Evolutionary conservation across 2,113 vertebrate species (phyloP).

Genomic region (Crypturellus undulatus): DNA sequence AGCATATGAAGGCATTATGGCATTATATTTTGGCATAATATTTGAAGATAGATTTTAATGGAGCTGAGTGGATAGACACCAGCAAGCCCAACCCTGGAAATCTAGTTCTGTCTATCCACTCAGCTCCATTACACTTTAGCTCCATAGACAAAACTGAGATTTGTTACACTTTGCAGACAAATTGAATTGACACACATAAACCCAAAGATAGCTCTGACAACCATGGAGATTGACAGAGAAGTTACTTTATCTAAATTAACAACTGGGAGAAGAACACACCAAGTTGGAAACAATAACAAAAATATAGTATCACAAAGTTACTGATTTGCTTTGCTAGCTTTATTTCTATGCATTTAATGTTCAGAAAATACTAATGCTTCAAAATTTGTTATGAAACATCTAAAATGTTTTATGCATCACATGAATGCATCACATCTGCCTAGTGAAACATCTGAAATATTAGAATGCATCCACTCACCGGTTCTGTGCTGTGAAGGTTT

Average conservation of each 20-base stretch:
- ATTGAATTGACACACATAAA: neutral
- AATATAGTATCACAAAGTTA: neutral
- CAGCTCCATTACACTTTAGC: neutral
- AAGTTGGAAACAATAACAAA: neutral
- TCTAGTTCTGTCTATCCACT: neutral
- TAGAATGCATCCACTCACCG: constrained; percentile 77
- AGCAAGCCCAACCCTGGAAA: neutral
- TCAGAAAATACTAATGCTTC: neutral
- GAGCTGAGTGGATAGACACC: neutral
- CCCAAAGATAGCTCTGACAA: neutral
- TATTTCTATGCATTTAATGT: neutral
- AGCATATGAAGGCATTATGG: neutral
- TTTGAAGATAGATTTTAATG: neutral
- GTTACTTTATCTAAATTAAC: neutral
- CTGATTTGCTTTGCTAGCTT: neutral
- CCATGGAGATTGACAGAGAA: neutral
- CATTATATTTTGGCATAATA: neutral
- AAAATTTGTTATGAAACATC: neutral
- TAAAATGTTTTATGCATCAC: neutral
- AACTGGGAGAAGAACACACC: neutral
- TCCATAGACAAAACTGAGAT: neutral
- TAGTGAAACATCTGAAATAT: neutral
- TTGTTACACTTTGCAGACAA: neutral
- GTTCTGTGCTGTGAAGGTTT: constrained; percentile 99
- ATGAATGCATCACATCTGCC: neutral